Evolutionary conservation across 2,113 vertebrate genomes (phyloP), one percentile per base, ranked within the genome.

Genomic region (Chionis minor): DNA sequence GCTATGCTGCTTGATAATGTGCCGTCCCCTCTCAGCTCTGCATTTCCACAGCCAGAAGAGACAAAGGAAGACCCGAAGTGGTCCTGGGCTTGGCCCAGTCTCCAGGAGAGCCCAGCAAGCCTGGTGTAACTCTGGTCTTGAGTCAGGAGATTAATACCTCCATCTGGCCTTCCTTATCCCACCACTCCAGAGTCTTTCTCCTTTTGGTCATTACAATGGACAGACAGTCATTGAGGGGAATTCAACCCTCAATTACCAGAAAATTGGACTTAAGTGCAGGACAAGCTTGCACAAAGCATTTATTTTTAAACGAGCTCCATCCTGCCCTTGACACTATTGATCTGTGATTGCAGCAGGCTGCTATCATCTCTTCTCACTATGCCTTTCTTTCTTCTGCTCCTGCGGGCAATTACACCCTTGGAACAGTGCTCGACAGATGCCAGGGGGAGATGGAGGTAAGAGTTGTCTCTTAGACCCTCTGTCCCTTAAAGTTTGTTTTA

Each of bases 251-350:
- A 81, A 47, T 95, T 92, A 92, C n/a, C 61, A 94, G 91, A 94
- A 95, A 81, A 96, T 63, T 86, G 33, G 91, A 75, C 81, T 75
- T 90, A 74, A 92, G 52, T 54, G 89, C 77, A 92, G 90, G 54
- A 75, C 42, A 93, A 75, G 63, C 74, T 72, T 42, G 78, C 52
- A 83, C 80, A 93, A 91, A 94, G 73, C 79, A 62, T 87, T 94
- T 95, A 40, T 93, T 94, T 91, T 85, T 95, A 85, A 95, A 92
- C 1, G 7, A 95, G 86, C 72, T 91, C 95, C 73, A 81, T 94
- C 89, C 86, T 90, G 73, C 78, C 75, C 88, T 94, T 95, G 87
- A 94, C 86, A 85, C 82, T 95, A 96, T 96, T 63, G 93, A 96
- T 96, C 94, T 82, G 85, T n/a, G 89, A 94, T 27, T 85, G 84